These are phyloP conservation scores for Pygmarrhopalites habei DNA, from an alignment of 1,140 invertebrate genomes.

Conservation along the genomic window DNA sequence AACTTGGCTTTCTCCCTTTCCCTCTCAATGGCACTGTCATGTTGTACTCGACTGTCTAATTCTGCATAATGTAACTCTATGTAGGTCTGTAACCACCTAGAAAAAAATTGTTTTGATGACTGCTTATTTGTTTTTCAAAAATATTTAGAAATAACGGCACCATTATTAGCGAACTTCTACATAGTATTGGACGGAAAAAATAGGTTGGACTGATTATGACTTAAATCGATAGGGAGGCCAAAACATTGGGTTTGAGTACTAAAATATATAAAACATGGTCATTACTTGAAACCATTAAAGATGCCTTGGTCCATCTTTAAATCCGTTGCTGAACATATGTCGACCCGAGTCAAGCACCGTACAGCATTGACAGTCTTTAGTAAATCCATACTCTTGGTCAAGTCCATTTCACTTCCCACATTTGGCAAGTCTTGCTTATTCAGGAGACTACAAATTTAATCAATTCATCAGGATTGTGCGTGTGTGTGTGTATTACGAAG, in stretches of 20 bases:
- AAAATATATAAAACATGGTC: too few relatives aligned
- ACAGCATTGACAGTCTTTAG: constrained; percentile 13
- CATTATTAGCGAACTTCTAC: too few relatives aligned
- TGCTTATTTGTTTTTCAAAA: too few relatives aligned
- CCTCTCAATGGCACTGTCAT: background rate
- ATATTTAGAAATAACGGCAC: too few relatives aligned
- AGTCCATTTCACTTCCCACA: constrained; percentile 8
- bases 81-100: background rate
- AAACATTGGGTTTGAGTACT: too few relatives aligned
- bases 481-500: too few relatives aligned
- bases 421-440: constrained; percentile 18
- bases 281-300: constrained; percentile 22
- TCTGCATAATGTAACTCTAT: constrained; percentile 1
- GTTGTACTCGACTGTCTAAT: background rate
- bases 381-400: constrained; percentile 14
- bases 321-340: constrained; percentile 9
- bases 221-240: too few relatives aligned
- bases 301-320: constrained; percentile 23
- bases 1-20: background rate
- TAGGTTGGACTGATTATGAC: too few relatives aligned
- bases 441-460: too few relatives aligned
- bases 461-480: too few relatives aligned
- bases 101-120: too few relatives aligned
- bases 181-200: too few relatives aligned
- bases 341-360: constrained; percentile 8